Base-by-base conservation (phyloP, 2,113 vertebrate genomes). In the Odocoileus virginianus region DNA sequence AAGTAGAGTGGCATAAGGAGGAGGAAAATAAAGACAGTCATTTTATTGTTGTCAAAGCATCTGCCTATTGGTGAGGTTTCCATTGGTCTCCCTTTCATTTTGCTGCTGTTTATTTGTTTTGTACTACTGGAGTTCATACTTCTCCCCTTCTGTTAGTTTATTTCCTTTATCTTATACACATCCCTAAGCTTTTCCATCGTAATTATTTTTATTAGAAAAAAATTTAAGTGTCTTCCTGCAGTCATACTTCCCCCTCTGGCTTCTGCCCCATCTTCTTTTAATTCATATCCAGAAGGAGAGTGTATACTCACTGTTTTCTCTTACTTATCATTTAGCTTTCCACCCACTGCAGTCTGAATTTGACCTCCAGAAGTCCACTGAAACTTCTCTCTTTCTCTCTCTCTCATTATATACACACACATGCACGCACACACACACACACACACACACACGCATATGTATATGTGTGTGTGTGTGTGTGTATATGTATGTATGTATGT, bases 171-270 rank as follows among this genome's bases (percentile, higher is more conserved):
- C n/a, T 7, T 87, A 85, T 84, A 33, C 13, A 36, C 3, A 78
- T 78, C 33, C n/a, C 11, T 13, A 79, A n/a, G n/a, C 60, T 92
- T 97, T n/a, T 84, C 45, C 28, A 92, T 87, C 30, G 95, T 79
- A 92, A 92, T 64, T 93, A 71, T 96, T 96, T 92, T 86, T 93
- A 89, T 58, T 94, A 79, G 55, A 79, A 81, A 64, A 82, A 79
- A 27, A 57, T 54, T 74, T 55, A 94, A 86, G 14, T 33, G 54
- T 33, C 25, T 91, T 85, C 61, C 55, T 9, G 27, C 50, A 85
- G 21, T 79, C 19, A 55, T 52, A 90, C 11, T 90, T 90, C 33
- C 71, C 17, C 28, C 14, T 91, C 82, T 94, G 86, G 25, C 61
- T 86, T 43, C 58, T 95, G 50, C 4, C 12, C 25, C 13, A 10